Base-by-base conservation (phyloP, 1,140 invertebrate genomes). In the Saccostrea glomerata region DNA sequence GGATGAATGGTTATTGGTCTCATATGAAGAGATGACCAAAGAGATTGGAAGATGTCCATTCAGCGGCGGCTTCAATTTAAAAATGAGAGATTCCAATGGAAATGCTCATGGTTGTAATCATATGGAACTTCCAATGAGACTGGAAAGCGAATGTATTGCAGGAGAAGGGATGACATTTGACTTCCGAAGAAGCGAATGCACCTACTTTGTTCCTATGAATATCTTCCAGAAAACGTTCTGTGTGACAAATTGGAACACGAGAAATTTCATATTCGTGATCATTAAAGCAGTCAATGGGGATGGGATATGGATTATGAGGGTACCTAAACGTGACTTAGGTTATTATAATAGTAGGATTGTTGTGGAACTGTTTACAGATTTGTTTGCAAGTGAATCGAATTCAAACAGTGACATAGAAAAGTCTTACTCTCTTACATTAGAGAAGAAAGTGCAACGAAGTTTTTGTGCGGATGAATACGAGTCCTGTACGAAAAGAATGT, bases 141-240 rank as follows among this genome's bases (percentile, higher is more conserved):
- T 93, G 25, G 92, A 93, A 82, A 90, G 87, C 56, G 92, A 93
- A 70, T 93, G 92, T 85, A 77, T 93, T 15, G 89, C 66, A 17
- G 92, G 92, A 20, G 92, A 93, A 85, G 92, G 92, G 0, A 88
- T 92, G 17, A 90, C 86, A 13, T 92, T 93, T 73, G 77, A 93
- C 54, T 93, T 91, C 85, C 83, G 91, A 55, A 87, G 86, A 90
- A 85, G 63, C 90, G 92, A 85, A 54, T 92, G 58, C 89, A 90
- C 20, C 63, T 86, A 82, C 58, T 89, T 89, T 56, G 54, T 90
- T 0, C 85, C 88, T 1, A 91, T 91, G 88, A 88, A 85, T 17
- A 89, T 91, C 40, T 60, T 70, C n/a, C 91, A 92, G 85, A 89
- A 87, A 84, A 90, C 91, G 17, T 83, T 91, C 11, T 91, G 92